phyloP scores from a whole-genome alignment of 2,888 invertebrate species.

The Zaprionus obscuricornis region DNA sequence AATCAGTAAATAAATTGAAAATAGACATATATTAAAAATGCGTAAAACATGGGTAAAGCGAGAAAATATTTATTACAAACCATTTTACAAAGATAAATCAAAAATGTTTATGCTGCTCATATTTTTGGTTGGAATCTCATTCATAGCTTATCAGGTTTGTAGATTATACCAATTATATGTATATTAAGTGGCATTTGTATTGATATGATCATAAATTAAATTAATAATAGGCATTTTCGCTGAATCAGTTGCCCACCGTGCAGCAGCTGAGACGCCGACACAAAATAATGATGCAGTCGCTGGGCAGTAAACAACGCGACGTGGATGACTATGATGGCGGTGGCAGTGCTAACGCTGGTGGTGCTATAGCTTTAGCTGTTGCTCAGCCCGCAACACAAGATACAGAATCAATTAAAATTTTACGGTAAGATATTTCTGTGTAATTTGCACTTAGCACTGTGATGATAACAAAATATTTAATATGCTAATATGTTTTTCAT shows the following conservation, averaged over 20 bases:
- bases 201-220: conserved; percentile 12
- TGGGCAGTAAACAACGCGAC: conserved; percentile 65
- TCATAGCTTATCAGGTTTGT: conserved; percentile 65
- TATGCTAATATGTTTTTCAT: not conserved
- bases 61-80: conserved; percentile 83
- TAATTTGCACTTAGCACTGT: not conserved
- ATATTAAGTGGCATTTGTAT: not conserved
- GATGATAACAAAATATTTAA: not conserved
- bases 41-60: conserved; percentile 83
- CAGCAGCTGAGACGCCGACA: conserved; percentile 71
- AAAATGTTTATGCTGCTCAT: conserved; percentile 83
- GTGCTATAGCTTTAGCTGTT: not conserved
- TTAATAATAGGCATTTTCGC: conserved; percentile 81
- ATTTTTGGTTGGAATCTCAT: conserved; percentile 81
- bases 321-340: conserved; percentile 57
- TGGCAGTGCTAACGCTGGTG: conserved; percentile 13
- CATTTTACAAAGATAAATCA: conserved; percentile 83
- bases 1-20: conserved; percentile 11
- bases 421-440: conserved; percentile 59
- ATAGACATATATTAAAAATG: conserved; percentile 32
- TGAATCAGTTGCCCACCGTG: conserved; percentile 82
- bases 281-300: conserved; percentile 62
- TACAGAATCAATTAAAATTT: conserved; percentile 74
- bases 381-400: conserved; percentile 29
- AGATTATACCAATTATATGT: not conserved